phyloP scores from a whole-genome alignment of 2,888 invertebrate species.

The Papilio gigon region DNA sequence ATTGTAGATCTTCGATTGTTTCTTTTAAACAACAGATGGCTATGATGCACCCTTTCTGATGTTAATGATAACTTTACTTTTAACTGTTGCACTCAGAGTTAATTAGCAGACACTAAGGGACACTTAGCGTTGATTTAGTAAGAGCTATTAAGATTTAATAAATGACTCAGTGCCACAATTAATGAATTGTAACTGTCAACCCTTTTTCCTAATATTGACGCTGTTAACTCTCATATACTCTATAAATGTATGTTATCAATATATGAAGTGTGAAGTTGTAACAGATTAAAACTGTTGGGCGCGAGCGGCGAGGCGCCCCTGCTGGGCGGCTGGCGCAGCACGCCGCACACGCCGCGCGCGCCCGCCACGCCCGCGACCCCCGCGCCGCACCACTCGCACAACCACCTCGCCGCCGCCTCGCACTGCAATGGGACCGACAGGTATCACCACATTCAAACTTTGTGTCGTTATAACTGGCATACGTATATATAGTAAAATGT shows the following conservation, averaged over 20 bases:
- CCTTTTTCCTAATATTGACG: background rate
- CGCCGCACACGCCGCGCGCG: conserved; percentile 75
- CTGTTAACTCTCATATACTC: background rate
- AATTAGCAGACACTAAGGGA: too few relatives aligned
- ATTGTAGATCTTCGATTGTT: background rate
- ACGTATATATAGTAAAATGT: too few relatives aligned
- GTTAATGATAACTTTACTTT: too few relatives aligned
- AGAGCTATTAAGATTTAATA: too few relatives aligned
- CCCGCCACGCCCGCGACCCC: conserved; percentile 80
- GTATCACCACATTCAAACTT: conserved; percentile 50
- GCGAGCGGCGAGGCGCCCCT: conserved; percentile 89
- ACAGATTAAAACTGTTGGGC: conserved; percentile 86
- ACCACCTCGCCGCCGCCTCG: conserved; percentile 72
- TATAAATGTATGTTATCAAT: background rate
- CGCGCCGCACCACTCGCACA: conserved; percentile 77
- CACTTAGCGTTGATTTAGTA: too few relatives aligned
- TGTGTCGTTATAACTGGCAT: conserved; percentile 1
- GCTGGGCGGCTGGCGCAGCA: conserved; percentile 85
- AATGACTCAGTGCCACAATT: too few relatives aligned
- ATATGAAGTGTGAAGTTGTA: conserved; percentile 41
- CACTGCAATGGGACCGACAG: conserved; percentile 79
- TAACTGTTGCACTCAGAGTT: too few relatives aligned
- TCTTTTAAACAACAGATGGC: background rate
- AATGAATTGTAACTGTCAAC: background rate
- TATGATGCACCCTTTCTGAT: background rate